Evolutionary conservation across 2,113 vertebrate species (phyloP).

Genomic region (Trematomus loennbergii): DNA sequence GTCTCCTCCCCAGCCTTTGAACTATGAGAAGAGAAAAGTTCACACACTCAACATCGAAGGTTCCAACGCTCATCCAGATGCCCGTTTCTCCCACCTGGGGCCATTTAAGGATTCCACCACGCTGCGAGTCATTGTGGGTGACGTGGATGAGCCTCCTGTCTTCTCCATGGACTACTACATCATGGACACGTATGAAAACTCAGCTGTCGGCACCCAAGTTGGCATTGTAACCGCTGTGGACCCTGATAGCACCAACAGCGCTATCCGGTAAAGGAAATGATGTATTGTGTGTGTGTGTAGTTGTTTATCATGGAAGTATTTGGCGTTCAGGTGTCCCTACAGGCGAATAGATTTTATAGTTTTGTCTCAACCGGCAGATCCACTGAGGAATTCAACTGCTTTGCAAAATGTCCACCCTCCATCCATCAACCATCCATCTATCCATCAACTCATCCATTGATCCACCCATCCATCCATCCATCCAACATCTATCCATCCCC

Average conservation of each 20-base stretch:
- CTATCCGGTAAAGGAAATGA: conserved; percentile 85
- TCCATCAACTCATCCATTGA: too few species aligned
- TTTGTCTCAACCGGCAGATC: background rate
- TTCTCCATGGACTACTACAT: conserved; percentile 91
- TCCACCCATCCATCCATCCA: too few species aligned
- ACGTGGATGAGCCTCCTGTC: conserved; percentile 91
- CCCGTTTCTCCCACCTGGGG: conserved; percentile 91
- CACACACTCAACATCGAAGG: conserved; percentile 93
- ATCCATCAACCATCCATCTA: too few species aligned
- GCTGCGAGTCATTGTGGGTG: conserved; percentile 91
- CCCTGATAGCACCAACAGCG: conserved; percentile 89
- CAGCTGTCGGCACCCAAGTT: conserved; percentile 86
- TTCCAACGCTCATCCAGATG: conserved; percentile 89
- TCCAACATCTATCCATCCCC: too few species aligned
- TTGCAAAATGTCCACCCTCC: background rate
- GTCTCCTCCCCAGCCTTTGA: conserved; percentile 86
- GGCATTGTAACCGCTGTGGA: conserved; percentile 91
- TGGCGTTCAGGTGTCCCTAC: background rate
- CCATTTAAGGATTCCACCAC: conserved; percentile 92
- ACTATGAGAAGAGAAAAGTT: conserved; percentile 94
- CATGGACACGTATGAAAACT: conserved; percentile 93
- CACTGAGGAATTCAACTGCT: background rate
- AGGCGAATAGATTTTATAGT: background rate
- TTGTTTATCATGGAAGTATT: background rate
- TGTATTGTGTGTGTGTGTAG: background rate